phyloP scores from a whole-genome alignment of 2,797 vertebrate genomes.

The Lepus townsendii region DNA sequence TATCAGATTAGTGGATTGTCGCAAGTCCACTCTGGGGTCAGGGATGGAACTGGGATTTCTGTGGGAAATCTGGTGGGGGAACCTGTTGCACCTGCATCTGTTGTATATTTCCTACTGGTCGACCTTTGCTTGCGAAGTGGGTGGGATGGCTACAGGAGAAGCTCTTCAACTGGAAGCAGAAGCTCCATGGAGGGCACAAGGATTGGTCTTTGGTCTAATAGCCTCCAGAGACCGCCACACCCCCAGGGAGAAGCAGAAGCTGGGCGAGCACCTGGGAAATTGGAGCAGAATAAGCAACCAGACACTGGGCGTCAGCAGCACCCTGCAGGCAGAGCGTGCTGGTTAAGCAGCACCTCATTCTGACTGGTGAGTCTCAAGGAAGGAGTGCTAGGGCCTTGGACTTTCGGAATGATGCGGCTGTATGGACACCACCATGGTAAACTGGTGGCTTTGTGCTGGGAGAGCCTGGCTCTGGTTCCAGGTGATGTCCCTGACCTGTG shows the following conservation, averaged over 20 bases:
- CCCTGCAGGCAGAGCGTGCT: neutral
- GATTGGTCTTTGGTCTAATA: neutral
- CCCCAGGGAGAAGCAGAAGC: neutral
- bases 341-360: neutral
- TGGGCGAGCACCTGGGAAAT: neutral
- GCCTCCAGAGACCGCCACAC: too few relatives aligned
- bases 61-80: too few relatives aligned
- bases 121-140: neutral
- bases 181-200: neutral
- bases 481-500: neutral
- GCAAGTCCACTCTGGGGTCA: neutral
- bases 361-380: too few relatives aligned
- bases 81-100: neutral
- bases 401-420: too few relatives aligned
- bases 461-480: neutral
- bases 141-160: neutral
- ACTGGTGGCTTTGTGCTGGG: neutral
- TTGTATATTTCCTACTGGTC: rapidly evolving
- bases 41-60: neutral
- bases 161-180: neutral
- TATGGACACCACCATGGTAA: neutral
- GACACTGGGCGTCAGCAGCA: too few relatives aligned
- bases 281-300: neutral
- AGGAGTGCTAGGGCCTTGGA: rapidly evolving
- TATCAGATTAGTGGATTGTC: too few relatives aligned